Conservation (phyloP, 2,113 vertebrate genomes). For the Sterrhoptilus dennistouni region DNA sequence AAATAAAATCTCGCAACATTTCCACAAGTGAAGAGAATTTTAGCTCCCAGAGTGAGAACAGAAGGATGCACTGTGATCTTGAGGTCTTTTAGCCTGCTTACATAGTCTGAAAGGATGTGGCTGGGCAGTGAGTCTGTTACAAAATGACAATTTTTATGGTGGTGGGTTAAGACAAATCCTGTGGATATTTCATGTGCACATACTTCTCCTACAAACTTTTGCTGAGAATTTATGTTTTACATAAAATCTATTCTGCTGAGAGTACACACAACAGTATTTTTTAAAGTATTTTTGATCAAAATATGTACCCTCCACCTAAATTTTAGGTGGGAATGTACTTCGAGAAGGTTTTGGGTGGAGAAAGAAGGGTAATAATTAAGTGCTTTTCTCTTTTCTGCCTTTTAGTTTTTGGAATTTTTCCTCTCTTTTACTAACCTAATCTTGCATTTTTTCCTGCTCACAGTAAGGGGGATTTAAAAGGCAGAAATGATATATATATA, state of each 20-base stretch:
- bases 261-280: background rate
- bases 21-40: background rate
- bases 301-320: background rate
- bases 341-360: background rate
- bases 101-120: background rate
- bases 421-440: background rate
- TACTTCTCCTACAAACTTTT: background rate
- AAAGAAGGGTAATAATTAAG: background rate
- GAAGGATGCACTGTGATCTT: background rate
- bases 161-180: background rate
- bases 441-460: background rate
- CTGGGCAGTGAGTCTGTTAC: background rate
- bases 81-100: background rate
- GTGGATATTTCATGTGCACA: rapidly evolving
- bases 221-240: background rate
- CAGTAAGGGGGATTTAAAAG: background rate
- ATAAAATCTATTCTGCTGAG: background rate
- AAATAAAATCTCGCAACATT: background rate
- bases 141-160: background rate
- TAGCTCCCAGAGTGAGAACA: background rate
- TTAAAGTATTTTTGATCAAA: background rate
- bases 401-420: background rate
- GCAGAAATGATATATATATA: background rate
- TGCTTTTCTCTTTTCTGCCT: background rate
- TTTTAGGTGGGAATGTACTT: background rate